Base-by-base conservation (phyloP, 2,888 invertebrate species). In the Rotaria socialis region DNA sequence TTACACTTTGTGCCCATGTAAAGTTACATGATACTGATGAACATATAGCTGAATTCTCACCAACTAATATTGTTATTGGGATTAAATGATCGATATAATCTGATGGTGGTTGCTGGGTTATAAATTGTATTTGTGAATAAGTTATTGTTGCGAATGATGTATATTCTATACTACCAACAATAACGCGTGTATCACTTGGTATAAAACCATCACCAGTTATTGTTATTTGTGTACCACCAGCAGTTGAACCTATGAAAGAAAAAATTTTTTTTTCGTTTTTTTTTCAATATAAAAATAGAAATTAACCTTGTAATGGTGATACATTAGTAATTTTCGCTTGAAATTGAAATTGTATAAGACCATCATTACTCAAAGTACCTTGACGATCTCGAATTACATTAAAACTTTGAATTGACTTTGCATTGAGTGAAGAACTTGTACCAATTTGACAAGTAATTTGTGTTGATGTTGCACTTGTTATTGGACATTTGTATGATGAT, bases 361-460 rank as follows among this genome's bases (percentile, higher is more conserved):
- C 80, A 47, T 47, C 14, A 47, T 47, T 80, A n/a, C 43, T 80
- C 8, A 80, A 80, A 24, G n/a, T 35, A 19, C 80, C 80, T 47
- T 80, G 43, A 47, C 47, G 22, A n/a, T 6, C 24, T 24, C 11
- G 1, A 22, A 24, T 47, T 16, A 80, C 80, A 47, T 80, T 19
- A n/a, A 80, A 43, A 47, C 47, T 80, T 80, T 80, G 80, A n/a
- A 11, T 16, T 80, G 47, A 19, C n/a, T 80, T 80, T 47, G 47
- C 80, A 80, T 80, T 80, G 8, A 80, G n/a, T n/a, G n/a, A 47
- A 47, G 85, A 85, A 14, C 27, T 50, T 27, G 85, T 14, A 85
- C 24, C 58, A 55, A 86, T 75, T n/a, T 56, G 75, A 35, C 86
- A 86, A 11, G 41, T 27, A 24, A 86, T 11, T 56, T 86, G 56